Conservation (phyloP, 2,888 invertebrate genomes). For the Adineta ricciae region DNA sequence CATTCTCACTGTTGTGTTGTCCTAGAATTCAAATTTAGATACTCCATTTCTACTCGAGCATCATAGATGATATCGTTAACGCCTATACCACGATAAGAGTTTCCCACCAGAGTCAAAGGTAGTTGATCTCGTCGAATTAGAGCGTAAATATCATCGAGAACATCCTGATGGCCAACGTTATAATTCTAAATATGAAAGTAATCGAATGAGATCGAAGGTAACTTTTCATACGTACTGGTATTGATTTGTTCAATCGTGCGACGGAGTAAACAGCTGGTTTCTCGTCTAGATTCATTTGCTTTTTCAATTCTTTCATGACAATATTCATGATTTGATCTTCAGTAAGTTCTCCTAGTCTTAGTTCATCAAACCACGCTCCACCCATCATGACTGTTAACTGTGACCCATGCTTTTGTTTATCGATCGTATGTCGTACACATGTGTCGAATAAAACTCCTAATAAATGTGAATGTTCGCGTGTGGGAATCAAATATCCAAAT, state of each 20-base stretch:
- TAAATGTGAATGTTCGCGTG: constrained; percentile 27
- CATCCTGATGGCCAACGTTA: constrained; percentile 27
- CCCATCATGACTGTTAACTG: constrained; percentile 30
- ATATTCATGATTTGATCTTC: constrained; percentile 25
- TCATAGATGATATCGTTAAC: constrained; percentile 31
- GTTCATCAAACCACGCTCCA: constrained; percentile 33
- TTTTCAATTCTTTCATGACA: constrained; percentile 22
- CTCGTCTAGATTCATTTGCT: constrained; percentile 25
- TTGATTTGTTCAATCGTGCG: neutral
- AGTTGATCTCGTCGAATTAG: constrained; percentile 6
- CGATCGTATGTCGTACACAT: neutral
- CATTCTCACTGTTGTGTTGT: neutral
- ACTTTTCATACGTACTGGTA: neutral
- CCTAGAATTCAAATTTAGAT: neutral
- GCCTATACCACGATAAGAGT: constrained; percentile 33
- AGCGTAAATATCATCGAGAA: constrained; percentile 22
- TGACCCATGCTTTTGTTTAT: neutral
- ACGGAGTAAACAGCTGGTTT: neutral
- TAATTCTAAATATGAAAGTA: neutral
- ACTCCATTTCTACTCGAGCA: constrained; percentile 18
- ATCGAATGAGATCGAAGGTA: too few relatives aligned
- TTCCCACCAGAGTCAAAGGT: constrained; percentile 25
- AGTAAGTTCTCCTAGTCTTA: neutral
- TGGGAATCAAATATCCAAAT: constrained; percentile 33
- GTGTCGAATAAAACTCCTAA: constrained; percentile 31